These are phyloP conservation scores for Peromyscus attwateri DNA, from an alignment of 2,797 vertebrate species.

Conservation along the genomic window DNA sequence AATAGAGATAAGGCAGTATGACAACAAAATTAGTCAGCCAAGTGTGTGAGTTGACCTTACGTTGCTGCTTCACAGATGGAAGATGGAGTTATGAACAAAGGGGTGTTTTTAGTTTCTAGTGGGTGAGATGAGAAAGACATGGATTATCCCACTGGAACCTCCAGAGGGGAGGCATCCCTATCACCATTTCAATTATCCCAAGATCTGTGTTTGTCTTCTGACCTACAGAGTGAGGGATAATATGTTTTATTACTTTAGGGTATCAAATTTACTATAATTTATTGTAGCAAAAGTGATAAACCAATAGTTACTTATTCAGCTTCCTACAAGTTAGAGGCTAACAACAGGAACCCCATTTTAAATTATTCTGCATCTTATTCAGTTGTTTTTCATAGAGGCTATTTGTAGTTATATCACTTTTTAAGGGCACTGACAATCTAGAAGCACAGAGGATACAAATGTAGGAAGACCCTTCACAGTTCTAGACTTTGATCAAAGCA, in stretches of 20 bases:
- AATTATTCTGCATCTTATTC: neutral
- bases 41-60: neutral
- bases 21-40: neutral
- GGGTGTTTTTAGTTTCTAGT: slow-evolving; percentile 15
- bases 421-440: neutral
- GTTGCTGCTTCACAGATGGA: neutral
- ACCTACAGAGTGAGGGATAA: neutral
- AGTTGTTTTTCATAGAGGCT: neutral
- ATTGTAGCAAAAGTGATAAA: neutral
- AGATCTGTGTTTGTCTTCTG: neutral
- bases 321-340: neutral
- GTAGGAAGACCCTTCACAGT: neutral
- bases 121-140: neutral
- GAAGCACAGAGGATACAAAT: neutral
- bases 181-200: neutral
- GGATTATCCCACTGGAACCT: neutral
- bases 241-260: slow-evolving; percentile 10
- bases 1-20: neutral
- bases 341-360: neutral
- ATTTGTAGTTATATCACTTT: neutral
- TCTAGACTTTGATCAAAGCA: neutral
- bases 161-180: neutral
- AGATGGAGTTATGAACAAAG: neutral
- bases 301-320: neutral
- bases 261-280: neutral